Conservation (phyloP, 1,140 invertebrate species). For the Trichogramma pretiosum region DNA sequence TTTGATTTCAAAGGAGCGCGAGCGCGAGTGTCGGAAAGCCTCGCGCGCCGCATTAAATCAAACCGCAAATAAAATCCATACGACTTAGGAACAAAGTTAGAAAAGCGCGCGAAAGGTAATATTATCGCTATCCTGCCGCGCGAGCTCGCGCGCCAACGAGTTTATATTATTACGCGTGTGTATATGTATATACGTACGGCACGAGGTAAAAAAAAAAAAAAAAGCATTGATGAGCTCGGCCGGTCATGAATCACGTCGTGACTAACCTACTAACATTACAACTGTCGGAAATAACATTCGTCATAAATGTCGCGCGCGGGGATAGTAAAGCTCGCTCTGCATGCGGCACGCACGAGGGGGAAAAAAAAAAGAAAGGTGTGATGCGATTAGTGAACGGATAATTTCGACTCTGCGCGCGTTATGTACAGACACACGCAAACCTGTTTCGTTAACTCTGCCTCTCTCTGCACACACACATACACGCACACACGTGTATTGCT, state of each 20-base stretch:
- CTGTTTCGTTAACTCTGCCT: no score
- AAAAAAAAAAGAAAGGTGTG: constrained; percentile 10
- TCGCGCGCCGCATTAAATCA: constrained; percentile 18
- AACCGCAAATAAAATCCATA: constrained; percentile 17
- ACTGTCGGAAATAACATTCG: constrained; percentile 19
- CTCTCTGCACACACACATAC: no score
- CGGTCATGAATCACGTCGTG: constrained; percentile 11
- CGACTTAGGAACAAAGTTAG: no score
- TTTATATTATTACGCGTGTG: no score
- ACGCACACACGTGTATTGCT: no score
- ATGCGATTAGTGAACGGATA: constrained; percentile 15
- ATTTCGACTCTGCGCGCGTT: constrained; percentile 4
- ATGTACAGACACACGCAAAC: neutral
- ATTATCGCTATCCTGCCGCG: no score
- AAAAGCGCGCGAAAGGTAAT: no score
- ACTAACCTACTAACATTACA: constrained; percentile 16
- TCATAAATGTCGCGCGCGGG: constrained; percentile 4
- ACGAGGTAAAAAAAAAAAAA: neutral
- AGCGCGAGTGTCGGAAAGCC: neutral
- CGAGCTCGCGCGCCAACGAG: no score
- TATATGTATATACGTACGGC: no score
- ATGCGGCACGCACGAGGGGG: neutral
- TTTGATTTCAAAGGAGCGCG: no score
- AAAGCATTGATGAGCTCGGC: constrained; percentile 10
- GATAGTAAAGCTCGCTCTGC: neutral